Evolutionary conservation across 2,888 invertebrate genomes (phyloP).

Genomic region (Papilio protenor): DNA sequence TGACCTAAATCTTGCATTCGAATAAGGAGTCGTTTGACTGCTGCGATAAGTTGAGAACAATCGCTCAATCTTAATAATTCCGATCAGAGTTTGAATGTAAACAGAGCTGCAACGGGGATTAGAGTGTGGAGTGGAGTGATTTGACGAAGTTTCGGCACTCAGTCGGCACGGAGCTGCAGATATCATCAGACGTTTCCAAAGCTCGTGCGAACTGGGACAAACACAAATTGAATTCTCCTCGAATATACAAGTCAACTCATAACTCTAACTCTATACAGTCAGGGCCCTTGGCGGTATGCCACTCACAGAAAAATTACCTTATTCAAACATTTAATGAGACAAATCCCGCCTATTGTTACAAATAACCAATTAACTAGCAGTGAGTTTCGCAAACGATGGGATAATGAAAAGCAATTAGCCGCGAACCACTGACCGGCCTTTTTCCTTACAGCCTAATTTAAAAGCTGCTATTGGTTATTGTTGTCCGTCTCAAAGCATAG

Average conservation of each 20-base stretch:
- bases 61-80: slow-evolving; percentile 80
- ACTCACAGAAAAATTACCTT: no score
- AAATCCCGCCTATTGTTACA: no score
- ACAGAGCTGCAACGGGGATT: slow-evolving; percentile 74
- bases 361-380: no score
- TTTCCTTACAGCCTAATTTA: no score
- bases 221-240: slow-evolving; percentile 42
- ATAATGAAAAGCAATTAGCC: no score
- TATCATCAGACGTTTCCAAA: slow-evolving; percentile 52
- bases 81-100: slow-evolving; percentile 74
- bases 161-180: slow-evolving; percentile 50
- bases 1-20: slow-evolving; percentile 80
- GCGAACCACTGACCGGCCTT: no score
- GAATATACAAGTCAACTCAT: slow-evolving; percentile 31
- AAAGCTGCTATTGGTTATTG: no score
- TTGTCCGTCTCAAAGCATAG: no score
- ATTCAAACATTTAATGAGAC: no score
- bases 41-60: slow-evolving; percentile 75
- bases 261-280: slow-evolving; percentile 4
- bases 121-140: slow-evolving; percentile 60
- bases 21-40: slow-evolving; percentile 68
- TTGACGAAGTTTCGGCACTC: slow-evolving; percentile 72
- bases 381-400: no score
- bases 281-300: no score
- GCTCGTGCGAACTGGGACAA: slow-evolving; percentile 47